Percentiles rank a stretch among this genome's conserved stretches.
Conservation (phyloP, 2,113 vertebrate species). For the Nesogale talazaci region DNA sequence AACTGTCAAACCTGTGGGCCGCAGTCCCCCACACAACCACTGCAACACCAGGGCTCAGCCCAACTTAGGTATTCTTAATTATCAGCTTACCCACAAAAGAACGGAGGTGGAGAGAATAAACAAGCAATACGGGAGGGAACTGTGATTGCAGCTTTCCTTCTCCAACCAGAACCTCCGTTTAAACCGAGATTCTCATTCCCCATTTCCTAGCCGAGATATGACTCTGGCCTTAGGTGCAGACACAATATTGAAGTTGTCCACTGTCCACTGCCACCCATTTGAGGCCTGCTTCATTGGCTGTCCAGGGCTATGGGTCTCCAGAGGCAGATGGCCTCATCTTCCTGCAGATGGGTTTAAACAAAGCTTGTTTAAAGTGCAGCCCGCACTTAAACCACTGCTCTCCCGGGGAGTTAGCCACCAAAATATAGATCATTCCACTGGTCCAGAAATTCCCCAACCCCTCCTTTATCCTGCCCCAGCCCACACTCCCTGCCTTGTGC, state of each 20-base stretch:
- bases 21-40: no score
- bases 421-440: slow-evolving; percentile 3
- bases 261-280: no score
- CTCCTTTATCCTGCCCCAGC: slow-evolving; percentile 12
- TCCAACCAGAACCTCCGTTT: neutral
- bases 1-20: no score
- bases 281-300: no score
- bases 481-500: neutral
- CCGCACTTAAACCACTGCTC: neutral
- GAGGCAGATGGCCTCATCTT: no score
- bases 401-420: neutral
- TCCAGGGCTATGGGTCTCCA: no score
- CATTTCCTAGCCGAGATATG: neutral
- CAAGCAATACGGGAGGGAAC: neutral
- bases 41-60: no score
- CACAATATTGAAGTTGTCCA: neutral
- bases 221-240: neutral
- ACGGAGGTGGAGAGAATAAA: neutral
- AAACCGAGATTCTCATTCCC: neutral
- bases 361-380: no score
- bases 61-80: neutral
- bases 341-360: no score
- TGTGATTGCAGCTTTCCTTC: neutral
- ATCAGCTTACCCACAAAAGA: neutral
- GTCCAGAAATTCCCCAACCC: neutral